phyloP scores from a whole-genome alignment of 1,140 invertebrate species.

The Ctenoplectra terminalis region DNA sequence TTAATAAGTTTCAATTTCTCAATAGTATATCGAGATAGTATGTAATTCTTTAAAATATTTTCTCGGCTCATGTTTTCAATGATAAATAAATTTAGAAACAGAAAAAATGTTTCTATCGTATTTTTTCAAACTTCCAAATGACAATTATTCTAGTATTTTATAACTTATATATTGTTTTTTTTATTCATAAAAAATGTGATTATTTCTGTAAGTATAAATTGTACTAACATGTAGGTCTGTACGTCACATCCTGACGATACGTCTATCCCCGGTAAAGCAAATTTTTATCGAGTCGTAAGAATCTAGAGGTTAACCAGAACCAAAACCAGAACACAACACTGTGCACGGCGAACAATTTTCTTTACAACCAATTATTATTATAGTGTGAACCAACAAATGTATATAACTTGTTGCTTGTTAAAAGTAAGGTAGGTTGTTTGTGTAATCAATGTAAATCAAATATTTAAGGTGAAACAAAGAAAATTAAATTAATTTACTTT shows the following conservation, averaged over 20 bases:
- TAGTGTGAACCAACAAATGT: neutral
- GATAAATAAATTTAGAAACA: neutral
- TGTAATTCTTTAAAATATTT: conserved; percentile 35
- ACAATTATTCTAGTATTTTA: neutral
- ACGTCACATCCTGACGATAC: conserved; percentile 13
- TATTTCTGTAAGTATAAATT: too few species aligned
- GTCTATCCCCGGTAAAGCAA: neutral
- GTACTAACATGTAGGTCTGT: neutral
- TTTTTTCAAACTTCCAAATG: neutral
- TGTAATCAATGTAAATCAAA: neutral
- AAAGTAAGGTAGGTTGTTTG: neutral
- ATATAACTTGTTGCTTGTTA: neutral
- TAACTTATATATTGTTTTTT: neutral
- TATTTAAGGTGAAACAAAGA: neutral
- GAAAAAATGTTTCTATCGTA: too few species aligned
- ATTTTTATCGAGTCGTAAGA: neutral
- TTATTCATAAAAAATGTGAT: neutral
- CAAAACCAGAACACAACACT: neutral
- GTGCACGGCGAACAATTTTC: neutral
- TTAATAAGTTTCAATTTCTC: conserved; percentile 43
- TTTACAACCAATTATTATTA: neutral
- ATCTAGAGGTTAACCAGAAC: conserved; percentile 5
- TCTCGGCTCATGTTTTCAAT: conserved; percentile 29
- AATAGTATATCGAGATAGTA: conserved; percentile 36
- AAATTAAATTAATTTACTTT: neutral